Percentiles rank a stretch among this genome's conserved stretches.
phyloP scores from a whole-genome alignment of 2,888 invertebrate genomes.

The Lasioglossum oenotherae region DNA sequence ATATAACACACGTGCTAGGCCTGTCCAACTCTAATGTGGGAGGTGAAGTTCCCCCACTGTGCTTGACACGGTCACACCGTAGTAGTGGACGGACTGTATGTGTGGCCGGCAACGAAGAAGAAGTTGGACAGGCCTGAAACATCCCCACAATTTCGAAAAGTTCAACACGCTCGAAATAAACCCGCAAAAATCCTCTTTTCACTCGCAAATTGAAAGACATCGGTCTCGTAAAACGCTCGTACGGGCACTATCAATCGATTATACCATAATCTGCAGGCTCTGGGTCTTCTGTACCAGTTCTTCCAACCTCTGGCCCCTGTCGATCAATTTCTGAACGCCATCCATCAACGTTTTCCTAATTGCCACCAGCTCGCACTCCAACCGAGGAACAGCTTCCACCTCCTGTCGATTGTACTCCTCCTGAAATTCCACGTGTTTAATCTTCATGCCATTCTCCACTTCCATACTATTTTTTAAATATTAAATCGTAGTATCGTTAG shows the following conservation, averaged over 20 bases:
- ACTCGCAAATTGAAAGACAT: not conserved
- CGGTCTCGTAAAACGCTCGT: not conserved
- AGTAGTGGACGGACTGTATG: too few relatives aligned
- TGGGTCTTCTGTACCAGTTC: conserved; percentile 76
- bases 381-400: conserved; percentile 52
- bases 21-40: too few relatives aligned
- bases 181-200: not conserved
- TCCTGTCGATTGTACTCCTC: conserved; percentile 68
- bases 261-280: conserved; percentile 75
- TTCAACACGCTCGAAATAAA: not conserved
- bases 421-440: conserved; percentile 57
- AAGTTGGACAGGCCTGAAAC: not conserved
- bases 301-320: conserved; percentile 77
- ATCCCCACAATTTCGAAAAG: not conserved
- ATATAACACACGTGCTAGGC: too few relatives aligned
- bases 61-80: too few relatives aligned
- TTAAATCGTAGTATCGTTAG: not conserved
- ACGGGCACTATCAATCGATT: not conserved
- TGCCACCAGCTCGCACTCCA: conserved; percentile 72
- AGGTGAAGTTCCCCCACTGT: too few relatives aligned
- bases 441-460: not conserved
- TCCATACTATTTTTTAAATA: not conserved
- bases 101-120: too few relatives aligned
- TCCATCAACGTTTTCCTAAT: conserved; percentile 74
- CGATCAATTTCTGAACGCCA: conserved; percentile 74